Evolutionary conservation across 2,797 vertebrate genomes (phyloP).

Genomic region (Poecile montanus): DNA sequence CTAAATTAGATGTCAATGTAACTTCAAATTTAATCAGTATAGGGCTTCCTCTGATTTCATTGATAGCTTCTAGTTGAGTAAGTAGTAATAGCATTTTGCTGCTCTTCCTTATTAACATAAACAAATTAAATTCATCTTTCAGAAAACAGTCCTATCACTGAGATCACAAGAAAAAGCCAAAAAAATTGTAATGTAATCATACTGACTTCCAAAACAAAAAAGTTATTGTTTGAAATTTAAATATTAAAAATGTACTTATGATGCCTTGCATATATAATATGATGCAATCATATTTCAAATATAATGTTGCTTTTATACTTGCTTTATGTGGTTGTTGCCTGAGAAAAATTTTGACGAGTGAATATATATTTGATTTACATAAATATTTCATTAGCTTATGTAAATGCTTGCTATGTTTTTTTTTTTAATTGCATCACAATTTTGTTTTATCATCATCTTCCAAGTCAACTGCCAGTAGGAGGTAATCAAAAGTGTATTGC

Average conservation of each 20-base stretch:
- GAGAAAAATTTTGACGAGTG: neutral
- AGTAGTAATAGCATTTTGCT: constrained; percentile 10
- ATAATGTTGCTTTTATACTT: neutral
- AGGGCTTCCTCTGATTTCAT: constrained; percentile 21
- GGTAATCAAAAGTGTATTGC: neutral
- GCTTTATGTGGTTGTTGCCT: neutral
- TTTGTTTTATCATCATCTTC: neutral
- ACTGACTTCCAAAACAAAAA: neutral
- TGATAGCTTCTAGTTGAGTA: neutral
- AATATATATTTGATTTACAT: neutral
- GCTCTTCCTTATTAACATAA: constrained; percentile 19
- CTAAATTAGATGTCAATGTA: constrained; percentile 39
- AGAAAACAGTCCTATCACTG: neutral
- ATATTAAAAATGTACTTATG: neutral
- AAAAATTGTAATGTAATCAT: neutral
- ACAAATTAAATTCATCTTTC: constrained; percentile 27
- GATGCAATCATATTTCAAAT: neutral
- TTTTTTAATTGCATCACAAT: neutral
- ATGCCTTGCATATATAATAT: neutral
- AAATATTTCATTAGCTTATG: neutral
- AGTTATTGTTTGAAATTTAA: neutral
- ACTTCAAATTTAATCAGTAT: constrained; percentile 25
- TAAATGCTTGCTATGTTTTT: neutral
- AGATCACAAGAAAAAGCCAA: neutral
- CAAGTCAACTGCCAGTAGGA: neutral